phyloP scores from a whole-genome alignment of 2,113 vertebrate genomes.

The Lonchura striata region DNA sequence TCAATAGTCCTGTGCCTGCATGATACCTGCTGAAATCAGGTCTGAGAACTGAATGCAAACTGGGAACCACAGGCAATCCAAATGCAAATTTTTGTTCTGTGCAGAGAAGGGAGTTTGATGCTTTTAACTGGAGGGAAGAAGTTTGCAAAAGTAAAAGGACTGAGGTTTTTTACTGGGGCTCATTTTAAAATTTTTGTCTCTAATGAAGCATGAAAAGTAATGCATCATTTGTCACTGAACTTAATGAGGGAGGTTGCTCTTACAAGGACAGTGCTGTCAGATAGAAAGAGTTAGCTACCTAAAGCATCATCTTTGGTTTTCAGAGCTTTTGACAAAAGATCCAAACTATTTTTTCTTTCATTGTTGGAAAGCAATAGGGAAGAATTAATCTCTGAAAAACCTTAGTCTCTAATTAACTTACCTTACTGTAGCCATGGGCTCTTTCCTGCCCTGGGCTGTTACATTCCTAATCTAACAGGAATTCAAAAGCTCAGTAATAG shows the following conservation, averaged over 20 bases:
- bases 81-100: background rate
- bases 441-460: background rate
- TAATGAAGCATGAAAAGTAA: background rate
- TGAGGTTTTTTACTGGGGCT: background rate
- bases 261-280: background rate
- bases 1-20: accelerated
- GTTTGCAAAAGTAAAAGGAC: background rate
- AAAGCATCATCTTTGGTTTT: background rate
- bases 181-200: accelerated
- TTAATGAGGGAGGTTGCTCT: background rate
- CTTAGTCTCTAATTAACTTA: background rate
- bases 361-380: background rate
- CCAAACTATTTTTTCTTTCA: background rate
- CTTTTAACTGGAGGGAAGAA: background rate
- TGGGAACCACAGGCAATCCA: background rate
- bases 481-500: background rate
- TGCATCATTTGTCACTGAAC: background rate
- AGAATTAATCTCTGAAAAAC: background rate
- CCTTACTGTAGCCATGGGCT: background rate
- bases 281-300: background rate
- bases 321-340: background rate
- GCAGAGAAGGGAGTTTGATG: background rate
- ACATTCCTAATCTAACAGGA: background rate
- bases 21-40: background rate
- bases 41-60: background rate